phyloP scores from a whole-genome alignment of 2,888 invertebrate genomes.

The Eupithecia inturbata region DNA sequence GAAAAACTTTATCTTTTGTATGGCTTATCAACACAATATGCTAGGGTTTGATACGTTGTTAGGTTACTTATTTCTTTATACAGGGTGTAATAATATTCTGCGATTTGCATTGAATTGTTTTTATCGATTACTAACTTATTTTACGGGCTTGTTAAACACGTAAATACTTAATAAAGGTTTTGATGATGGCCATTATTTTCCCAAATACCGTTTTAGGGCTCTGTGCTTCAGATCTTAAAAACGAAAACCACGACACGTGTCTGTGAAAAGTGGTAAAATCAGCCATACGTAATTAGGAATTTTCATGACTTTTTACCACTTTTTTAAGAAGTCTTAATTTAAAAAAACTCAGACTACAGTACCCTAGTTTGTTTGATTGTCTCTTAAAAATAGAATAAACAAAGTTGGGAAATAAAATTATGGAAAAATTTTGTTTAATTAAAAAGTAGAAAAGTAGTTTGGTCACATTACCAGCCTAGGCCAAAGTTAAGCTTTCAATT shows the following conservation, averaged over 20 bases:
- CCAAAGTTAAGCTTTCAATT: background rate
- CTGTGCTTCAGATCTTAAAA: no score
- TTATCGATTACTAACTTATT: no score
- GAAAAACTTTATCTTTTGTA: slow-evolving; percentile 16
- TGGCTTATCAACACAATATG: background rate
- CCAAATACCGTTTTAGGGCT: no score
- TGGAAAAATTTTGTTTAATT: background rate
- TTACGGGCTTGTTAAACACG: no score
- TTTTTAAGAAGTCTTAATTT: no score
- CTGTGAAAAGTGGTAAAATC: background rate
- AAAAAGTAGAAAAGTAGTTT: background rate
- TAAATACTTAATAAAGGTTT: no score
- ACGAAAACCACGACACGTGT: no score
- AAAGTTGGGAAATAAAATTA: background rate
- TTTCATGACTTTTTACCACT: background rate
- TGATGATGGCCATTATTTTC: no score
- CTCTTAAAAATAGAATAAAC: background rate
- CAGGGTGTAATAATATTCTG: background rate
- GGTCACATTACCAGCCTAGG: no score
- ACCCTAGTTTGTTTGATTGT: background rate
- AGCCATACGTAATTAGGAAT: no score
- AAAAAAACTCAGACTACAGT: no score
- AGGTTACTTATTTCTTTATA: background rate
- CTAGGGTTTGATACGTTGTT: background rate
- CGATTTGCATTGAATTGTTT: no score